phyloP scores from a whole-genome alignment of 53 echinoderm and acorn worm genomes.

The Luidia sarsii region DNA sequence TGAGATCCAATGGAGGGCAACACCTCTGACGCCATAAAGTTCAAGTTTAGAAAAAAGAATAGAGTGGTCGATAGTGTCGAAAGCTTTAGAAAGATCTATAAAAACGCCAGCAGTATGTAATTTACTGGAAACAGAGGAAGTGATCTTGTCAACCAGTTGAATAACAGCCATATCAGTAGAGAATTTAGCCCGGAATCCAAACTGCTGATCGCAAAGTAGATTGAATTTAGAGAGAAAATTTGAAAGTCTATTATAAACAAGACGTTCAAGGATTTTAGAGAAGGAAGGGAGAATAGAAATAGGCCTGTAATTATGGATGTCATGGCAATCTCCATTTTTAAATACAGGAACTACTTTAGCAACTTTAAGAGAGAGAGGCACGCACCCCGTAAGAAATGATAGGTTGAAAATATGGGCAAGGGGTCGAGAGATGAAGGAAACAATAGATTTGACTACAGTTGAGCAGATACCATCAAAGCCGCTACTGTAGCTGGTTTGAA shows the following conservation, averaged over 20 bases:
- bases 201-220: conserved; percentile 5
- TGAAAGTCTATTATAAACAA: conserved; percentile 7
- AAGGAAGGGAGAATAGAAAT: conserved; percentile 20
- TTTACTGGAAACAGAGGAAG: not conserved
- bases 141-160: not conserved
- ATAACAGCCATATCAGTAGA: conserved; percentile 14
- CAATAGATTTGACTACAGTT: not conserved
- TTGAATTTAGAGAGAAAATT: conserved; percentile 22
- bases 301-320: not conserved
- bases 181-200: conserved; percentile 14
- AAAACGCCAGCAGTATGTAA: not conserved
- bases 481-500: too few species aligned
- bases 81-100: conserved; percentile 9
- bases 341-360: not conserved
- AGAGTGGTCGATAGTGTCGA: conserved; percentile 14
- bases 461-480: too few species aligned
- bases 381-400: conserved; percentile 17
- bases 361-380: not conserved
- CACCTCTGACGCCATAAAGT: too few species aligned
- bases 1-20: too few species aligned
- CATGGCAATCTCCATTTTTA: not conserved
- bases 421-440: conserved; percentile 7
- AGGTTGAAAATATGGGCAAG: conserved; percentile 13
- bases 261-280: conserved; percentile 14
- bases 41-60: conserved; percentile 17